Conservation (phyloP, 2,888 invertebrate species). For the Sipha maydis region DNA sequence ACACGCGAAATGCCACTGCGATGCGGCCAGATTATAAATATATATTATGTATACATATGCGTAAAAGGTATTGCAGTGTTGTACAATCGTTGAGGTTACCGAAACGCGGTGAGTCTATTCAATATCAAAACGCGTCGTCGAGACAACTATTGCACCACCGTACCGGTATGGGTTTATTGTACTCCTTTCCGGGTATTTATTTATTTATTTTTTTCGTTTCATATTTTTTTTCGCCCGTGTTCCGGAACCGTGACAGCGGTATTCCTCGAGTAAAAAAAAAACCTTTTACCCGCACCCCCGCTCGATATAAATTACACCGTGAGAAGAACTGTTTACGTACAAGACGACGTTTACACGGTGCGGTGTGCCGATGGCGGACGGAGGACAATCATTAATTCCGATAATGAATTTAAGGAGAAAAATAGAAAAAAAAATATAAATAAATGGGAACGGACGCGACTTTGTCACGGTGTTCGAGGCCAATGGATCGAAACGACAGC, state of each 20-base stretch:
- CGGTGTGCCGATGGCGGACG: background rate
- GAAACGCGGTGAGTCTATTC: background rate
- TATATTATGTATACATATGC: background rate
- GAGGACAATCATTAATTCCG: constrained; percentile 52
- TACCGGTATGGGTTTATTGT: constrained; percentile 40
- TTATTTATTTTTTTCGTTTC: background rate
- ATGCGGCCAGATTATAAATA: background rate
- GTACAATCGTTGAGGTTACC: background rate
- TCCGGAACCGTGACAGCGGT: constrained; percentile 50
- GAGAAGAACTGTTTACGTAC: constrained; percentile 41
- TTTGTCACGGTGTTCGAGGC: constrained; percentile 56
- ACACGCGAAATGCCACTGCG: constrained; percentile 9
- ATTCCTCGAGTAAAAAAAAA: background rate
- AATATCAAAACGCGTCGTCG: background rate
- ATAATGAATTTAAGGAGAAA: constrained; percentile 50
- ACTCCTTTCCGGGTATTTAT: constrained; percentile 35
- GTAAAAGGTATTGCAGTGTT: background rate
- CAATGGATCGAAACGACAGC: constrained; percentile 52
- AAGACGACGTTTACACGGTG: constrained; percentile 39
- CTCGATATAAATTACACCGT: constrained; percentile 58
- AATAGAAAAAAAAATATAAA: background rate
- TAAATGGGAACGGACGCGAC: constrained; percentile 53
- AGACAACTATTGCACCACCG: background rate
- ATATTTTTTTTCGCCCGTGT: background rate
- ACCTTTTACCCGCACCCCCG: background rate